These are phyloP conservation scores for Melanostigma gelatinosum DNA, from an alignment of 2,113 vertebrate genomes.

Conservation along the genomic window DNA sequence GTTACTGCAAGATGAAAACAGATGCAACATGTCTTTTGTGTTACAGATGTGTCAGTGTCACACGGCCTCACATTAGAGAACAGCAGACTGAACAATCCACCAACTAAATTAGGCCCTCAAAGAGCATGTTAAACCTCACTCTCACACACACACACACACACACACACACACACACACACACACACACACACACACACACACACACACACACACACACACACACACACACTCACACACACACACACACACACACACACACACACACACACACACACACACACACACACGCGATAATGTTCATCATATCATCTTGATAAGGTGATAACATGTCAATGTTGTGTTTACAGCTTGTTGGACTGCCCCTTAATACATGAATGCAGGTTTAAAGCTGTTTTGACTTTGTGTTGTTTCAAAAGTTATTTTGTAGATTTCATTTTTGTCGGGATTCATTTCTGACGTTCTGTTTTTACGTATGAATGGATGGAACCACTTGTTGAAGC, in stretches of 20 bases:
- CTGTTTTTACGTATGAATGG: too few relatives aligned
- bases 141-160: neutral
- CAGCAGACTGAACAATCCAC: neutral
- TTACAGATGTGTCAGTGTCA: neutral
- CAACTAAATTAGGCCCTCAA: neutral
- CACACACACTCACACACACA: neutral
- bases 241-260: conserved; percentile 3
- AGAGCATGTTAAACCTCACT: neutral
- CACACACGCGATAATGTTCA: neutral
- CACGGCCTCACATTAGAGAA: neutral
- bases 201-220: neutral
- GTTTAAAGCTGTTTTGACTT: neutral
- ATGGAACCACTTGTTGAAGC: too few relatives aligned
- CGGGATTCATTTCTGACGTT: too few relatives aligned
- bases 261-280: neutral
- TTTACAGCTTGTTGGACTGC: neutral
- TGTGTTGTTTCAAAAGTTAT: too few relatives aligned
- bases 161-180: conserved; percentile 1
- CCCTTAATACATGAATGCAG: neutral
- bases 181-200: neutral
- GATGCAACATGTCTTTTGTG: neutral
- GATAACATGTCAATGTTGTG: neutral
- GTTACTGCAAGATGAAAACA: neutral
- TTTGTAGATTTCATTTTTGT: too few relatives aligned
- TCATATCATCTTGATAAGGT: neutral